Percentiles rank a stretch among this genome's conserved stretches.
These are phyloP conservation scores for Nomada fucata DNA, from an alignment of 2,888 invertebrate species.

Conservation along the genomic window DNA sequence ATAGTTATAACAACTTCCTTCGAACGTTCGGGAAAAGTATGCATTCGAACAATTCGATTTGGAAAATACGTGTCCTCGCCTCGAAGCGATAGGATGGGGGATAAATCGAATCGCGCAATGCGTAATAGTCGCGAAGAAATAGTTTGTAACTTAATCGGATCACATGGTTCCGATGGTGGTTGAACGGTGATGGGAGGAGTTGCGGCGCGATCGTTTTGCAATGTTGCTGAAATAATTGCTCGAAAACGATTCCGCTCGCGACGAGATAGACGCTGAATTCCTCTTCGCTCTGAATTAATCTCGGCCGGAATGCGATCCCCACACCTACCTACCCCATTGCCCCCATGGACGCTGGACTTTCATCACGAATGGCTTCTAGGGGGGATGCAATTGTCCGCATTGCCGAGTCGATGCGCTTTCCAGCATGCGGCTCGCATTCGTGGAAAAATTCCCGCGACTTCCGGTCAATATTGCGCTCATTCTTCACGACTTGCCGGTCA, in stretches of 20 bases:
- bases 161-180: not conserved
- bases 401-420: constrained; percentile 64
- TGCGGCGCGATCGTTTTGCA: constrained; percentile 80
- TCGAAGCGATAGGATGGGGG: no score
- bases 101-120: not conserved
- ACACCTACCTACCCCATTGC: constrained; percentile 71
- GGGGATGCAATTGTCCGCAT: constrained; percentile 74
- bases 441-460: constrained; percentile 56
- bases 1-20: no score
- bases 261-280: constrained; percentile 82
- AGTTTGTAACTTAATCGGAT: constrained; percentile 37
- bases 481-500: constrained; percentile 28
- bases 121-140: constrained; percentile 24
- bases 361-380: constrained; percentile 73
- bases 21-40: no score
- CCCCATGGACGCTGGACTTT: constrained; percentile 73
- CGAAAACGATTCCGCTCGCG: constrained; percentile 76
- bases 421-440: constrained; percentile 45
- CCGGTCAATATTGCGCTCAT: constrained; percentile 53
- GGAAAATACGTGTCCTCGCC: not conserved
- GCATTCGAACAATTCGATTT: no score
- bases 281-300: constrained; percentile 83
- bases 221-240: constrained; percentile 82
- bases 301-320: constrained; percentile 82
- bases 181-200: not conserved